These are phyloP conservation scores for Scaptomyza pallida DNA, from an alignment of 1,140 invertebrate genomes.

Conservation along the genomic window DNA sequence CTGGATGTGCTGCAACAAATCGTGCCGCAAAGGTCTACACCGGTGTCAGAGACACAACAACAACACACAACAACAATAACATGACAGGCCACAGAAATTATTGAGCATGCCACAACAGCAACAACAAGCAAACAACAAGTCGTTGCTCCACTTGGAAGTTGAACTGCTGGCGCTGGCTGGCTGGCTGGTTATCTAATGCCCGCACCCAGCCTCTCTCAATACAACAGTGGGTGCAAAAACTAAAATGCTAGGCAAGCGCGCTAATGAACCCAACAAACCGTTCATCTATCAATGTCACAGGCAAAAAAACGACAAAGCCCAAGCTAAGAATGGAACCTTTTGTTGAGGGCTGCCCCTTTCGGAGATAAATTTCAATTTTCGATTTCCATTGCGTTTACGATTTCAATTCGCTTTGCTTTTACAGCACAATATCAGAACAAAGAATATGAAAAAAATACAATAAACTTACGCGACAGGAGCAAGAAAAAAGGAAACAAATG, in stretches of 20 bases:
- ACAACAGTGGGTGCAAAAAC: slow-evolving; percentile 71
- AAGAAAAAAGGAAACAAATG: neutral
- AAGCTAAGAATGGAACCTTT: slow-evolving; percentile 60
- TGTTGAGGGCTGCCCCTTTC: slow-evolving; percentile 31
- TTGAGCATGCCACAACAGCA: slow-evolving; percentile 54
- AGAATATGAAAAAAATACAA: slow-evolving; percentile 12
- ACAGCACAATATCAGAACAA: slow-evolving; percentile 45
- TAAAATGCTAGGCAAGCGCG: slow-evolving; percentile 57
- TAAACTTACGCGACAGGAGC: slow-evolving; percentile 21
- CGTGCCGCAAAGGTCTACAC: slow-evolving; percentile 75
- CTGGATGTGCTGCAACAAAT: slow-evolving; percentile 80
- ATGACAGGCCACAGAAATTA: slow-evolving; percentile 78
- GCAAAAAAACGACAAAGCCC: too few relatives aligned
- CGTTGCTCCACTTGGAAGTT: slow-evolving; percentile 34
- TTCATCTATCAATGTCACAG: slow-evolving; percentile 78
- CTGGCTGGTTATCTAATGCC: slow-evolving; percentile 64
- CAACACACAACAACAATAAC: slow-evolving; percentile 31
- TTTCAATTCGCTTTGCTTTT: slow-evolving; percentile 59
- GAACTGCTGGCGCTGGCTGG: slow-evolving; percentile 9
- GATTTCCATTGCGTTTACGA: slow-evolving; percentile 59
- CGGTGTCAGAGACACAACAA: slow-evolving; percentile 67
- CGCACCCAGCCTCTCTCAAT: slow-evolving; percentile 49
- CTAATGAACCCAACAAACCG: slow-evolving; percentile 67
- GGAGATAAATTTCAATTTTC: slow-evolving; percentile 63
- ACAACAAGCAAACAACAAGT: neutral